A percentile compares a stretch with the other conserved stretches of the same genome.
Conservation (phyloP, 2,888 invertebrate genomes). For the Marasmarcha lunaedactyla region DNA sequence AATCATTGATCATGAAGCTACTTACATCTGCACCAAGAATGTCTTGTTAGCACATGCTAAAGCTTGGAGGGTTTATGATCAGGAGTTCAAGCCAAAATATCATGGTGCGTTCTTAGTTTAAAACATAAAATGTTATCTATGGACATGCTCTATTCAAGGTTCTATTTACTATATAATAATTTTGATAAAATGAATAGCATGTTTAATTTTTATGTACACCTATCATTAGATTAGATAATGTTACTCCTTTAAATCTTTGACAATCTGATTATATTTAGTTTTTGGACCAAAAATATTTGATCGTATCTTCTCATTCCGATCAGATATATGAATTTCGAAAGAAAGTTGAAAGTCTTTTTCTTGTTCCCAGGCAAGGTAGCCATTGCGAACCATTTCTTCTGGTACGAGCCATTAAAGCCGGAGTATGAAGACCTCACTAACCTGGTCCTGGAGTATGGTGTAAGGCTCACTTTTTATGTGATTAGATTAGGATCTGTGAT, state of each 20-base stretch:
- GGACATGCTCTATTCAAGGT: not conserved
- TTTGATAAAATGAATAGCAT: too few species aligned
- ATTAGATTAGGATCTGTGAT: too few species aligned
- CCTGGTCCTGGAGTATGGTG: slow-evolving; percentile 19
- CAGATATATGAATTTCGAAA: too few species aligned
- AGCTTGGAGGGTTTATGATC: slow-evolving; percentile 54
- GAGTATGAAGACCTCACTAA: slow-evolving; percentile 66
- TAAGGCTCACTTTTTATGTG: too few species aligned
- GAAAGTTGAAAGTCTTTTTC: too few species aligned
- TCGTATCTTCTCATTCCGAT: too few species aligned
- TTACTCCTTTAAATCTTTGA: too few species aligned
- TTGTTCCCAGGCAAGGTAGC: slow-evolving; percentile 25
- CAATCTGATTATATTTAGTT: too few species aligned
- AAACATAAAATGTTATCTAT: not conserved
- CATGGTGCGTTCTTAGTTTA: slow-evolving; percentile 23
- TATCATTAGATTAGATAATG: too few species aligned
- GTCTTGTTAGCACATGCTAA: slow-evolving; percentile 69
- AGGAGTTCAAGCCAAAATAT: slow-evolving; percentile 34
- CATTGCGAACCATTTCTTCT: slow-evolving; percentile 32
- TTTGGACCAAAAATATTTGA: too few species aligned
- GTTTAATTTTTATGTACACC: too few species aligned
- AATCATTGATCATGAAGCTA: not conserved
- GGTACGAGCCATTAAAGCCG: slow-evolving; percentile 51
- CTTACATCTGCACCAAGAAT: slow-evolving; percentile 29
- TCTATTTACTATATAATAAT: not conserved